Conservation (phyloP, 1,140 invertebrate genomes). For the Zaprionus gabonicus region DNA sequence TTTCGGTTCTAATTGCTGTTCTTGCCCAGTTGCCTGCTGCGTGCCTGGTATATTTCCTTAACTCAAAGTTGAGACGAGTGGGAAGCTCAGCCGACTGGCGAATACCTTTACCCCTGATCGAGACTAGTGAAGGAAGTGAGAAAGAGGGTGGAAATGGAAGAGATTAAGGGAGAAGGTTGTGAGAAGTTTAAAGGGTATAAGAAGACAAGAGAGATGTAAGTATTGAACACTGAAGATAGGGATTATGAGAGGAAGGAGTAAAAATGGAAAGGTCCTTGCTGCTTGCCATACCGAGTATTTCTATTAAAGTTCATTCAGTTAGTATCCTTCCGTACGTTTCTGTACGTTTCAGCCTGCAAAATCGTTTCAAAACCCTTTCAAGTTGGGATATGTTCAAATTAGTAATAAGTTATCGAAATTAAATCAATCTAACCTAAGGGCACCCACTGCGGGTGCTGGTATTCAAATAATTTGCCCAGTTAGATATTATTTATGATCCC, state of each 20-base stretch:
- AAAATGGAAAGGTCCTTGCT: not conserved
- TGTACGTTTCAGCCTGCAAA: not conserved
- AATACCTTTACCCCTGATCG: conserved; percentile 7
- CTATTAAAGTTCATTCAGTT: no score
- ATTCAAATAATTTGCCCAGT: conserved; percentile 42
- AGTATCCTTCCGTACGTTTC: not conserved
- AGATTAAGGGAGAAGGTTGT: not conserved
- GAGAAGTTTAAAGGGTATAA: not conserved
- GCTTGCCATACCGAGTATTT: no score
- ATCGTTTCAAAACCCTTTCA: not conserved
- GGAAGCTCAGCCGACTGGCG: not conserved
- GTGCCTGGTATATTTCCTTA: conserved; percentile 63
- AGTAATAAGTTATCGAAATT: not conserved
- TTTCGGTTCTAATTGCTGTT: conserved; percentile 32
- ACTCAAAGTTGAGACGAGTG: conserved; percentile 37
- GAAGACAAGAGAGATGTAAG: not conserved
- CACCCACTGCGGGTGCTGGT: not conserved
- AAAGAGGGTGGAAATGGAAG: no score
- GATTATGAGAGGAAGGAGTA: not conserved
- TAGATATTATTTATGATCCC: conserved; percentile 47
- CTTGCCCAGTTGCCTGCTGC: conserved; percentile 13
- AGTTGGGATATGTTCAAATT: no score
- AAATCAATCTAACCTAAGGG: not conserved
- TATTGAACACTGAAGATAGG: not conserved
- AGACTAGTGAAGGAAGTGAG: no score